phyloP scores from a whole-genome alignment of 2,113 vertebrate genomes.

The Gymnorhina tibicen region DNA sequence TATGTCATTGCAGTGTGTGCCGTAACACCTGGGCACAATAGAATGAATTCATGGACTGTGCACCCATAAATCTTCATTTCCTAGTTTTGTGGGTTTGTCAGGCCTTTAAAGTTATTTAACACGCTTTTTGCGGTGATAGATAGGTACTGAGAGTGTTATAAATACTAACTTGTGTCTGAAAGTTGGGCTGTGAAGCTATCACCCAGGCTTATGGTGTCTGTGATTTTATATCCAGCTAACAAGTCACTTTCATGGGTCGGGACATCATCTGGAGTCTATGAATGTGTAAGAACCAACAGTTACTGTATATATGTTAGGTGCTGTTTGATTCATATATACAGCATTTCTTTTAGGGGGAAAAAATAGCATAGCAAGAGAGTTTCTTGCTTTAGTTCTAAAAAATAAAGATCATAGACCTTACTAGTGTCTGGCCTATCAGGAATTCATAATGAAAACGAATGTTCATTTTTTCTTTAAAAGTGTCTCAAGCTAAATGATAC shows the following conservation, averaged over 20 bases:
- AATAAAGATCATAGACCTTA: conserved; percentile 50
- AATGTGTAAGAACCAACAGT: conserved; percentile 30
- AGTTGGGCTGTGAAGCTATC: conserved; percentile 66
- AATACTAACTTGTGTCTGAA: conserved; percentile 68
- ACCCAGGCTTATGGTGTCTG: conserved; percentile 59
- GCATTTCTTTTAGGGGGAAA: neutral
- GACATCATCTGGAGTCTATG: conserved; percentile 62
- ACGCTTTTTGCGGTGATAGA: conserved; percentile 52
- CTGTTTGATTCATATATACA: conserved; percentile 5
- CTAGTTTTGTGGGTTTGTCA: conserved; percentile 45
- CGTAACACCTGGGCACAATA: neutral
- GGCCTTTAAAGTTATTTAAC: conserved; percentile 56
- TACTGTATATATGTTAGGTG: conserved; percentile 7
- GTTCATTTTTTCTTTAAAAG: conserved; percentile 95
- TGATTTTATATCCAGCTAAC: conserved; percentile 44
- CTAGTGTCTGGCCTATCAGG: conserved; percentile 62
- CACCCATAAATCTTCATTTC: conserved; percentile 35
- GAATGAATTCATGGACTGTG: conserved; percentile 24
- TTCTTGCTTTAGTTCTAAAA: conserved; percentile 43
- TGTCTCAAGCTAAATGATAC: conserved; percentile 95
- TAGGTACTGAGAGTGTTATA: conserved; percentile 42
- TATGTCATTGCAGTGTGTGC: neutral
- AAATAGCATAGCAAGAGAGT: neutral
- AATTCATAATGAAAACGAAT: conserved; percentile 78
- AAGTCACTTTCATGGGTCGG: neutral